Base-by-base conservation (phyloP, 1,140 invertebrate species). In the Drosophila sp. region DNA sequence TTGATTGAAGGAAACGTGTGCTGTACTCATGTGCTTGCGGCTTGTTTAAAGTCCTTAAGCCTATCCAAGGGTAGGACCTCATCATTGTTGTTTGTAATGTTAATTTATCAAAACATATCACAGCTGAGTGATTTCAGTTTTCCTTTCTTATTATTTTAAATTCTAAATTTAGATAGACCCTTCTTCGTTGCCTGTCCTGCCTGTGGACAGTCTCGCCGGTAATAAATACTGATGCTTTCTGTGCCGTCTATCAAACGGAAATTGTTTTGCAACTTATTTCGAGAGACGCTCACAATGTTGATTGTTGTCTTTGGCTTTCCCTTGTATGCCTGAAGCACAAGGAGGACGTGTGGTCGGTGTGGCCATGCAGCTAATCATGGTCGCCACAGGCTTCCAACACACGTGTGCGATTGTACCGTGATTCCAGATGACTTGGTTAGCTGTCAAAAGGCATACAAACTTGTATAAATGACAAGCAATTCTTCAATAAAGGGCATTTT, bases 201-300 rank as follows among this genome's bases (percentile, higher is more conserved):
- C 25, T 58, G 51, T 43, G 16, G 18, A 40, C 34, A 54, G 11
- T 43, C 29, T 34, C 64, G 41, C n/a, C 50, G 53, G 57, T 63
- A 72, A 87, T 79, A 89, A 89, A 89, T 81, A 79, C 78, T 81
- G 65, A 71, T 71, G 61, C 72, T 62, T 56, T 89, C 73, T 76
- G 67, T 58, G 54, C 13, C 51, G 53, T 40, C 65, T 58, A 72
- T 69, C n/a, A 67, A 75, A 80, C 41, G 50, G 34, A 73, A 84
- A 80, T 63, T 62, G 59, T 80, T 76, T 46, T 14, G 21, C 40
- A 27, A 51, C n/a, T 18, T 50, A 25, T 56, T 63, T 21, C 21
- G 13, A 73, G 51, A 58, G 46, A 25, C 34, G 13, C 56, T 51
- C 50, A 18, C 46, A 45, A 46, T 40, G 13, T 40, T 11, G 4